Base-by-base conservation (phyloP, 1,140 invertebrate genomes). In the Dinoponera quadriceps region DNA sequence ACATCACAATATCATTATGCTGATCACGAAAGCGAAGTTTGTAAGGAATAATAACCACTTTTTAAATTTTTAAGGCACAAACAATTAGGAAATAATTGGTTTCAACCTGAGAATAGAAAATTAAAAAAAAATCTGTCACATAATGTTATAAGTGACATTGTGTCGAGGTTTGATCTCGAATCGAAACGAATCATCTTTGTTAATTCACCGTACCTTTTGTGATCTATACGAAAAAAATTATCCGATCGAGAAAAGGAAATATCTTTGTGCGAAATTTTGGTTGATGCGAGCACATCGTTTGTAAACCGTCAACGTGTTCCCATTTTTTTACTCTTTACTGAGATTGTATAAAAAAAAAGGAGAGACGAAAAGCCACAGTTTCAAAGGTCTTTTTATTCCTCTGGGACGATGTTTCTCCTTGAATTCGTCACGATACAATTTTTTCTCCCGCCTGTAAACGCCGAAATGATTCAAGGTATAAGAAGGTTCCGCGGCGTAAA, bases 391-490 rank as follows among this genome's bases (percentile, higher is more conserved):
- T 85, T 90, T 90, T 91, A 88, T 82, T 77, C 29, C 33, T 49
- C n/a, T 3, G 16, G 55, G 84, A 78, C 69, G 63, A 87, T 90
- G 86, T 91, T 90, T 92, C 84, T 78, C 91, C 91, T 91, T 88
- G 86, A 74, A 92, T 92, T 91, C 62, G 91, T 90, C 85, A 89
- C 89, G 87, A 83, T 87, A 73, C 69, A 48, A 44, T 54, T 88
- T 89, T 87, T 85, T 87, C 60, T 57, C 62, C 69, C 18, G 60
- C 11, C 29, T 54, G 38, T 22, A 72, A 78, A 73, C 71, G 72
- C 13, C 49, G 1, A 77, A 85, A 81, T 72, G 16, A 77, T 82
- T 54, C 72, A 62, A 62, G 20, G 38, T 57, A 72, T 33, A 66
- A 75, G 55, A 73, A 72, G 22, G 68, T 68, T 51, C 69, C 68